These are phyloP conservation scores for Otis tarda DNA, from an alignment of 2,113 vertebrate genomes.

Conservation along the genomic window DNA sequence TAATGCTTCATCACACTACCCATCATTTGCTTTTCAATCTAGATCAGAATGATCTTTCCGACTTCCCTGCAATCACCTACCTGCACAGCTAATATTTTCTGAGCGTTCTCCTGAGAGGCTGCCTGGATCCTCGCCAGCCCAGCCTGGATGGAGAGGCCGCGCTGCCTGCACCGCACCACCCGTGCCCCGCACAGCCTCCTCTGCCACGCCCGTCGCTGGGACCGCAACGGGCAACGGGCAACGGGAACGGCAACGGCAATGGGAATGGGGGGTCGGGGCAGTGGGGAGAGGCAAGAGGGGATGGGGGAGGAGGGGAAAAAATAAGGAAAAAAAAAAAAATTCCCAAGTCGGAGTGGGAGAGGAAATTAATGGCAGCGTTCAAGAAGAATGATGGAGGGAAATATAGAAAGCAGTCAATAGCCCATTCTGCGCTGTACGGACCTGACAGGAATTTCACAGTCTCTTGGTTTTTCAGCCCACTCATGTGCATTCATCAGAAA, in stretches of 20 bases:
- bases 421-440: conserved; percentile 96
- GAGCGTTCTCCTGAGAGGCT: conserved; percentile 88
- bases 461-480: conserved; percentile 99
- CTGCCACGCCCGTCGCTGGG: conserved; percentile 86
- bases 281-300: background rate
- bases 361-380: conserved; percentile 99
- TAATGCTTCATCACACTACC: conserved; percentile 84
- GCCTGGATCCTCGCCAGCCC: conserved; percentile 88
- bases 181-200: conserved; percentile 80
- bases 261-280: background rate
- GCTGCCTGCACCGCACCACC: conserved; percentile 81
- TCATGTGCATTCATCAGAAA: conserved; percentile 99
- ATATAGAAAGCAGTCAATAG: conserved; percentile 99
- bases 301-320: background rate
- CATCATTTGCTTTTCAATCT: conserved; percentile 86
- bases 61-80: conserved; percentile 87
- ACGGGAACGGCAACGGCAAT: background rate
- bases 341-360: conserved; percentile 91
- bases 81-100: conserved; percentile 96
- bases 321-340: conserved; percentile 51
- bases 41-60: conserved; percentile 79
- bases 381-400: conserved; percentile 99
- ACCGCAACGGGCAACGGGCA: background rate
- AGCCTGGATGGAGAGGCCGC: conserved; percentile 82
- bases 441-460: conserved; percentile 99